phyloP scores from a whole-genome alignment of 2,797 vertebrate species.

The Halcyon smyrnensis region DNA sequence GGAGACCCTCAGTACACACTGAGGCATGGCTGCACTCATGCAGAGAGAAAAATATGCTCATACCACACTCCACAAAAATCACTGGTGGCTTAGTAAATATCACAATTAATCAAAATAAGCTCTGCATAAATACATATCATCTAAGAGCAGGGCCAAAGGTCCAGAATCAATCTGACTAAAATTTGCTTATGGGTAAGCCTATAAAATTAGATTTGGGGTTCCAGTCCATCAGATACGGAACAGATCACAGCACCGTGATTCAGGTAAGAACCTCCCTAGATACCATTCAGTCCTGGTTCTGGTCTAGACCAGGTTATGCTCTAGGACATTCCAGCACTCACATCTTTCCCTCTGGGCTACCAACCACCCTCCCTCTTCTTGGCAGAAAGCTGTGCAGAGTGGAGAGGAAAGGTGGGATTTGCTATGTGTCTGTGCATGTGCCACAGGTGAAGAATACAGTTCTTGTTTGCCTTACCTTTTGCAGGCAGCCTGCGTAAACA shows the following conservation, averaged over 20 bases:
- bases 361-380: neutral
- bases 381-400: neutral
- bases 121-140: neutral
- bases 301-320: neutral
- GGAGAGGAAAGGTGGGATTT: neutral
- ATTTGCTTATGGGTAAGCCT: neutral
- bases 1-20: neutral
- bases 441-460: neutral
- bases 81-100: neutral
- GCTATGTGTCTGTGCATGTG: fast-evolving
- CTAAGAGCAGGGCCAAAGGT: neutral
- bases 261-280: neutral
- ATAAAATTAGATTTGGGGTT: neutral
- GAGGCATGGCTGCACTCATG: neutral
- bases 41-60: neutral
- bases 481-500: slow-evolving; percentile 81
- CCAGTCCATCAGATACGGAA: neutral
- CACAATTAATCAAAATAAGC: neutral
- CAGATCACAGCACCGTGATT: neutral
- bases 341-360: neutral
- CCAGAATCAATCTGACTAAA: neutral
- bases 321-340: neutral
- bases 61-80: neutral
- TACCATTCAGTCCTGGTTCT: neutral
- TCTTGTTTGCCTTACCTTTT: slow-evolving; percentile 77